These are phyloP conservation scores for Drosophila paucipuncta DNA, from an alignment of 2,888 invertebrate genomes.

Conservation along the genomic window DNA sequence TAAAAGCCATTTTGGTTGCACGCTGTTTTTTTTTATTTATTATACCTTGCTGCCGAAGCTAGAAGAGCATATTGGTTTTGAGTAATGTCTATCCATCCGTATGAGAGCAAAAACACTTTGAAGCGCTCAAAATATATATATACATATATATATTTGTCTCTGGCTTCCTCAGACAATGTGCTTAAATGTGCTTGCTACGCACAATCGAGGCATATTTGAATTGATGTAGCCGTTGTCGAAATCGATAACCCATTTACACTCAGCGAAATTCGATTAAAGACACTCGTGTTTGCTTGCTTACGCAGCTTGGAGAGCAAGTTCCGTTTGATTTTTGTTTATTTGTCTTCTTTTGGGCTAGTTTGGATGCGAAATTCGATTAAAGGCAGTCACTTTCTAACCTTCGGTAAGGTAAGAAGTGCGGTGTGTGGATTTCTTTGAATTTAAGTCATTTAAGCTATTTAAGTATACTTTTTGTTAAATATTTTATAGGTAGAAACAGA, in stretches of 20 bases:
- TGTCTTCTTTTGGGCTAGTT: no score
- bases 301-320: no score
- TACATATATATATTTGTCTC: no score
- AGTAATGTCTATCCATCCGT: background rate
- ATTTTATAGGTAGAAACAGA: background rate
- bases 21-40: conserved; percentile 11
- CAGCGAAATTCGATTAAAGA: background rate
- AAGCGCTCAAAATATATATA: background rate
- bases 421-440: background rate
- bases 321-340: background rate
- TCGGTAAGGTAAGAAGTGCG: no score
- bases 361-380: background rate
- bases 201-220: background rate
- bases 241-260: background rate
- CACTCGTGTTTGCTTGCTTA: background rate
- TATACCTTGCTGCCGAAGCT: background rate
- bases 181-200: background rate
- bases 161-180: background rate
- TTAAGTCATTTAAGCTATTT: background rate
- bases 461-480: background rate
- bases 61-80: background rate
- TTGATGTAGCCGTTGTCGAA: background rate
- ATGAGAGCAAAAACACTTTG: background rate
- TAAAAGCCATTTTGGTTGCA: conserved; percentile 56
- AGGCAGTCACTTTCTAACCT: background rate